Evolutionary conservation across 2,797 vertebrate species (phyloP), one percentile per base, ranked within the genome.

Genomic region (Coregonus ussuriensis): DNA sequence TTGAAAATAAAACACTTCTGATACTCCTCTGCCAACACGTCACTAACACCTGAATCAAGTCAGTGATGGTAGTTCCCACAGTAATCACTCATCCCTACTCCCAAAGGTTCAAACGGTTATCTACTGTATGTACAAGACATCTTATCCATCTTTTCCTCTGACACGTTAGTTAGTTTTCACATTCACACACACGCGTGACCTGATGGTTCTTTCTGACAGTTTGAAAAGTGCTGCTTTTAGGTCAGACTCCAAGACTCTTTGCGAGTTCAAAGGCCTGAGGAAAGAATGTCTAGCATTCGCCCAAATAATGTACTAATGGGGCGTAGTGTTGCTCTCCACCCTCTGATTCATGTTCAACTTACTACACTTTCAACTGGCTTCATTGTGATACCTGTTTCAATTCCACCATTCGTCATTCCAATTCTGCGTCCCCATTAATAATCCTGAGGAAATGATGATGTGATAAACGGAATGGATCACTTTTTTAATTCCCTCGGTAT

Each of bases 261-360:
- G 16, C 67, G 6, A 74, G 79, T 85, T 83, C 77, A 83, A 84
- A 83, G 76, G 78, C 71, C 71, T 79, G 62, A 74, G 74, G 21
- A 78, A 87, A 81, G 78, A 89, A 88, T 88, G 82, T 83, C 16
- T 63, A 84, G 79, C 75, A 76, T 83, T 81, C 62, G 33, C 65
- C 79, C 71, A 81, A 77, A 63, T 52, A 70, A 35, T 67, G 56
- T 59, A 31, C 73, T 81, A 82, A 78, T 54, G 37, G 31, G 59
- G n/a, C 7, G 59, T 7, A 54, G 69, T 62, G 78, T 82, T 82
- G 69, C 83, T 80, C 78, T 81, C 81, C 68, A 47, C 62, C 6
- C 41, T 14, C 77, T 86, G 87, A 89, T 86, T 47, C 75, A 87
- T 88, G 77, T 87, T 82, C 74, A 79, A 77, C 67, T 79, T 83